Conservation (phyloP, 2,797 vertebrate species). For the Delichon dasypus region DNA sequence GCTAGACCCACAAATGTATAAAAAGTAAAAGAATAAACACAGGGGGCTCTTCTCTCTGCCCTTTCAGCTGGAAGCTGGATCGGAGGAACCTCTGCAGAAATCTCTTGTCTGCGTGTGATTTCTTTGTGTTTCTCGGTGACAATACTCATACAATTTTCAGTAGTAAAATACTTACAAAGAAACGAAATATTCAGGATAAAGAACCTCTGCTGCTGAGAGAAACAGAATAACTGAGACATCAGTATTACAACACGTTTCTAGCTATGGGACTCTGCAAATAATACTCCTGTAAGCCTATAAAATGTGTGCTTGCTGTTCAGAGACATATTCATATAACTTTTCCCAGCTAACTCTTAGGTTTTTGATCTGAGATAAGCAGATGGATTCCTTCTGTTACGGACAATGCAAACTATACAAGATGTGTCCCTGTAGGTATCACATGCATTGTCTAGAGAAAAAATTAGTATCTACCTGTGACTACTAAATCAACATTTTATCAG, state of each 20-base stretch:
- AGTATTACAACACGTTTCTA: not conserved
- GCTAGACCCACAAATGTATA: too few species aligned
- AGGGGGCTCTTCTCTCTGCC: too few species aligned
- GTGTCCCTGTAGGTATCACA: not conserved
- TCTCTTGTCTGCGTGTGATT: too few species aligned
- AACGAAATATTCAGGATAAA: not conserved
- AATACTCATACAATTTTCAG: not conserved
- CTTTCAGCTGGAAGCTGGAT: too few species aligned
- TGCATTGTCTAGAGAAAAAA: not conserved
- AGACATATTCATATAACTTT: not conserved
- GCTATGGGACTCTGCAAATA: not conserved
- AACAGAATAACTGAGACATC: not conserved
- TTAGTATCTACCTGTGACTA: not conserved
- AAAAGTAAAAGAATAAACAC: too few species aligned
- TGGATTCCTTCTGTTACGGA: not conserved
- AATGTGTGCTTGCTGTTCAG: not conserved
- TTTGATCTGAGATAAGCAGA: not conserved
- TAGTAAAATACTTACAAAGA: not conserved
- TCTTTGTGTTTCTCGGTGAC: too few species aligned
- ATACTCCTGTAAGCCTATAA: not conserved
- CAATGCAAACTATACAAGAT: not conserved
- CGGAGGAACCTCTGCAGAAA: too few species aligned
- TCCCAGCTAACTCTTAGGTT: not conserved
- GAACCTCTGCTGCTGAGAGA: not conserved
- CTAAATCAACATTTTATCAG: not conserved